Evolutionary conservation across 1,140 invertebrate genomes (phyloP), one percentile per base, ranked within the genome.

Genomic region (Centruroides sculpturatus): DNA sequence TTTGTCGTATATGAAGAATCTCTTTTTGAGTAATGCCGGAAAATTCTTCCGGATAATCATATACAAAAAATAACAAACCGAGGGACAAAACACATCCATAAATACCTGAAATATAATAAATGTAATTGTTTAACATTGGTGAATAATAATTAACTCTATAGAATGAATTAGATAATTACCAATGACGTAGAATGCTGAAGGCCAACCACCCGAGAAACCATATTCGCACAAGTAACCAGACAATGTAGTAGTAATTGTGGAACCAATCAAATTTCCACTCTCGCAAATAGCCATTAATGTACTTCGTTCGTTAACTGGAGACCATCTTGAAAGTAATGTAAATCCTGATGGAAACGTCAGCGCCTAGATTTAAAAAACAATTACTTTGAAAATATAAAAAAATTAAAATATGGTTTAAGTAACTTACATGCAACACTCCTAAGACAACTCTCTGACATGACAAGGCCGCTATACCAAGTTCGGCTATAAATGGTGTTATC

Each of bases 141-240:
- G 0, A 23, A 23, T 23, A 23, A 23, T 2, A 23, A 23, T 23
- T 23, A 23, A 23, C 23, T 41, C 1, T 85, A 97, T 41, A 82
- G 69, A 4, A 86, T 68, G 7, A 41, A 41, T 7, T 7, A 41
- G 5, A 8, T 34, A 41, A 41, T 75, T 76, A 66, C 81, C 85
- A 7, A 83, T 81, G 34, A 83, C 75, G 63, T 86, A 87, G 70
- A 84, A 89, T 3, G 84, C 82, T 68, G 80, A 80, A 50, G 79
- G 78, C 86, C 86, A 89, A 35, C 85, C 66, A 34, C 58, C 59
- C 9, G 49, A 84, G 3, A 66, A 65, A 34, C 63, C 62, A 57
- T 68, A 66, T 13, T 65, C 61, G 55, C 78, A 78, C 48, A 73
- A 60, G 10, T 66, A 63, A 6, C 69, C 71, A 13, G 69, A 59